These are phyloP conservation scores for Tethea ocularis DNA, from an alignment of 2,888 invertebrate species.

Conservation along the genomic window DNA sequence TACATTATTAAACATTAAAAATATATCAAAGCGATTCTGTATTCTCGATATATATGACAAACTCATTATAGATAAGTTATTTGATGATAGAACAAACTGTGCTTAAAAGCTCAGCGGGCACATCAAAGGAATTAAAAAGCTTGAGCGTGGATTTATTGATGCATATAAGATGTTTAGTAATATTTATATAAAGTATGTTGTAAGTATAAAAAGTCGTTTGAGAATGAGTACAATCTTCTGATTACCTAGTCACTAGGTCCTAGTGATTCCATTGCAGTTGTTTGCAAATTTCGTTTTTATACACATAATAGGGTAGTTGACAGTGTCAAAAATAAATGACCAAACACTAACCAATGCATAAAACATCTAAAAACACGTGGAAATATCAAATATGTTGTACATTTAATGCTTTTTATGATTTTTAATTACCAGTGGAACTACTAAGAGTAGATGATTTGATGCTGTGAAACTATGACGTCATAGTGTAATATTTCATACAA, in stretches of 20 bases:
- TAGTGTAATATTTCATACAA: too few relatives aligned
- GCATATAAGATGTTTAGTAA: slow-evolving; percentile 19
- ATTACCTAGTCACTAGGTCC: background rate
- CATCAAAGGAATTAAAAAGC: slow-evolving; percentile 36
- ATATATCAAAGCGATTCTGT: background rate
- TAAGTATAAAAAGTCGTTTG: too few relatives aligned
- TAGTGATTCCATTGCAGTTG: background rate
- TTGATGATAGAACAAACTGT: background rate
- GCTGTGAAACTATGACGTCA: too few relatives aligned
- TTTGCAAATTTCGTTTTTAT: background rate
- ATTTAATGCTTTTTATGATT: too few relatives aligned
- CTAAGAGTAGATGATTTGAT: too few relatives aligned
- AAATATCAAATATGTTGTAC: too few relatives aligned
- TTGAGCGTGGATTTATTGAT: slow-evolving; percentile 22
- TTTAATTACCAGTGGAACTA: too few relatives aligned
- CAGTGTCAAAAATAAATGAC: too few relatives aligned
- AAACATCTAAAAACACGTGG: too few relatives aligned
- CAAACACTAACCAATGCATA: too few relatives aligned
- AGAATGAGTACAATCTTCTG: too few relatives aligned
- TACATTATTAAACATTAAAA: background rate
- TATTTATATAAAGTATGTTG: slow-evolving; percentile 11
- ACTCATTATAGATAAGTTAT: background rate
- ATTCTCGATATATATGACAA: background rate
- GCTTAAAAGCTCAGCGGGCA: slow-evolving; percentile 36
- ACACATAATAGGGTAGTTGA: too few relatives aligned